A percentile compares a stretch with the other conserved stretches of the same genome.
Evolutionary conservation across 2,888 invertebrate genomes (phyloP).

Genomic region (Phengaris arion): DNA sequence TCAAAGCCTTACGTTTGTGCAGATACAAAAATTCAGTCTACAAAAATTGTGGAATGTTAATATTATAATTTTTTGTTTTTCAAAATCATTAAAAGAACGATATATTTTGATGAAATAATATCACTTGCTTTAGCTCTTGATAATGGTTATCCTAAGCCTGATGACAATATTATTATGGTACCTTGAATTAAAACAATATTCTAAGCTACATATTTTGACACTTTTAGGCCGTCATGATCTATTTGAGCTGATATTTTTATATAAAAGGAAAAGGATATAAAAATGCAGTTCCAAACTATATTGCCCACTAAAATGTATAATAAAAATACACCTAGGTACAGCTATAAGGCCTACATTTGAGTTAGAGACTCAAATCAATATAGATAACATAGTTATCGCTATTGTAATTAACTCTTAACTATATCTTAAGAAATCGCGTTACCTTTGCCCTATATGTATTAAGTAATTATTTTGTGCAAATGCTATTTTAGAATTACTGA

Average conservation of each 20-base stretch:
- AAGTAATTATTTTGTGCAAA: not conserved
- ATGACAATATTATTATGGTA: no score
- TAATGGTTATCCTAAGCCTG: no score
- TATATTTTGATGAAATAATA: not conserved
- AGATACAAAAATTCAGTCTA: conserved; percentile 18
- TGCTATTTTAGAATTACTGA: not conserved
- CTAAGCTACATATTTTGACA: not conserved
- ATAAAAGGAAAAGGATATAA: not conserved
- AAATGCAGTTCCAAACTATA: conserved; percentile 8
- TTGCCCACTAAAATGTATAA: not conserved
- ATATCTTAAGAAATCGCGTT: not conserved
- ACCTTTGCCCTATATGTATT: not conserved
- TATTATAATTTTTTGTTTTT: not conserved
- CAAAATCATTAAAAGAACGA: not conserved
- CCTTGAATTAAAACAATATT: not conserved
- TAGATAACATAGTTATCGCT: not conserved
- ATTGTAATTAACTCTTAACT: not conserved
- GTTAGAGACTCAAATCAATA: not conserved
- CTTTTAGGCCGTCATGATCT: conserved; percentile 5
- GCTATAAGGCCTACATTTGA: conserved; percentile 20
- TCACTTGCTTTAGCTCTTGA: not conserved
- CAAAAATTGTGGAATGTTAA: conserved; percentile 22
- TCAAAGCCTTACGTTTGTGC: conserved; percentile 19
- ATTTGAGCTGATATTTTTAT: not conserved
- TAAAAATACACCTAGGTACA: conserved; percentile 15